Base-by-base conservation (phyloP, 2,113 vertebrate genomes). In the Lichenostomus cassidix region DNA sequence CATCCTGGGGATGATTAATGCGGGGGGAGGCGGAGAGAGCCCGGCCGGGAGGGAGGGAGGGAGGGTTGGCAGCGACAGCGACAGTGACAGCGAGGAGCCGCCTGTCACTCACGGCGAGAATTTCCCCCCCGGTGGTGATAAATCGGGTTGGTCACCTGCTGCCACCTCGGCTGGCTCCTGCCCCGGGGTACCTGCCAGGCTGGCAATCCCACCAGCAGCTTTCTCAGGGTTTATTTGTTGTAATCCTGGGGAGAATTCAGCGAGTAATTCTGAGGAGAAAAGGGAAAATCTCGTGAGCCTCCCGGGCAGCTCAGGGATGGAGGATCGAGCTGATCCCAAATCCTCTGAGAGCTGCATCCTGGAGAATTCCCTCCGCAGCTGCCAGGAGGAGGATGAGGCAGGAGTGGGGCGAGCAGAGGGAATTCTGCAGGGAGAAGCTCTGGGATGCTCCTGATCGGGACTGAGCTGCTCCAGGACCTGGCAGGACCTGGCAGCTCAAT, bases 1-100 rank as follows among this genome's bases (percentile, higher is more conserved):
- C 87, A 86, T 74, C 81, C 4, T 19, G 17, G 4, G 42, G 42
- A 70, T 91, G 91, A 96, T 89, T 91, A 94, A 95, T 87, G 80
- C 89, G 27, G 58, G 65, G 74, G 29, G 52, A 81, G 44, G 42
- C 71, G 64, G 64, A 58, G 55, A 37, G 82, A 91, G 87, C 17
- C 78, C 8, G 9, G 90, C 69, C 24, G 12, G 19, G 64, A 27
- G 41, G 24, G 71, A 41, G 68, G 49, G 28, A 71, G 65, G 56
- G 90, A 74, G 76, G 82, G 71, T 60, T 75, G 68, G 10, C 44
- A 29, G 31, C 8, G 68, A 41, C 68, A 41, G 68, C 13, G 59
- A 28, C 75, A 59, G 82, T 2, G 75, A 56, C 82, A 88, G 86
- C 75, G 59, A 22, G 92, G 80, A 76, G 14, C 71, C 1, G 46